These are phyloP conservation scores for Dryobota labecula DNA, from an alignment of 2,888 invertebrate genomes.

Conservation along the genomic window DNA sequence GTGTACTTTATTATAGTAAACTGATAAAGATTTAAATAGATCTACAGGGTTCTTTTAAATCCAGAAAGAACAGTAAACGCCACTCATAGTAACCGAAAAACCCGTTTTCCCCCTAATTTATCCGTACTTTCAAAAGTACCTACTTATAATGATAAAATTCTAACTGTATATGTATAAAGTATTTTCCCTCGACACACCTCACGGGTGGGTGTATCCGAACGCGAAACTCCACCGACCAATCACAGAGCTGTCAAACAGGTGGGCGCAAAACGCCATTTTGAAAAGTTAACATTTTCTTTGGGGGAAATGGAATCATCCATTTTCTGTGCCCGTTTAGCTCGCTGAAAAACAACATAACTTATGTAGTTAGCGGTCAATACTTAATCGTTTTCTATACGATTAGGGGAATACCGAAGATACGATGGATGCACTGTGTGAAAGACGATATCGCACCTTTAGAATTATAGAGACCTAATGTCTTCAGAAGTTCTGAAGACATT, in stretches of 20 bases:
- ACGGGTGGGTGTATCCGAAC: constrained; percentile 72
- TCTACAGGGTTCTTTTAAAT: neutral
- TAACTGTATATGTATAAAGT: constrained; percentile 28
- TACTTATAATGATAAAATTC: constrained; percentile 4
- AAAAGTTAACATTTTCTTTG: constrained; percentile 30
- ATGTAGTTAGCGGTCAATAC: neutral
- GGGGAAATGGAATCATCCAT: constrained; percentile 23
- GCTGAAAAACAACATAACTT: constrained; percentile 19
- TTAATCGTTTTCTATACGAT: neutral
- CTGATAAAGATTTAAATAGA: neutral
- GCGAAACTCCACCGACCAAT: constrained; percentile 52
- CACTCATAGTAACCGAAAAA: neutral
- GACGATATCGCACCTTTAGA: no score
- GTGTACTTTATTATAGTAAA: neutral
- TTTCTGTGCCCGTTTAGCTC: constrained; percentile 6
- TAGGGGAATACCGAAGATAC: neutral
- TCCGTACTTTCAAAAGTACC: neutral
- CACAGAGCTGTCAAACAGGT: constrained; percentile 59
- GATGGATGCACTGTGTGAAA: neutral
- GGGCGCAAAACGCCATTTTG: constrained; percentile 66
- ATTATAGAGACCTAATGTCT: no score
- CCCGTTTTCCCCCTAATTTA: neutral
- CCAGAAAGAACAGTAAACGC: no score
- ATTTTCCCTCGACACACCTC: constrained; percentile 53
- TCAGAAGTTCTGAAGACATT: no score